Evolutionary conservation across 2,888 invertebrate genomes (phyloP), one percentile per base, ranked within the genome.

Genomic region (Lasioglossum calceatum): DNA sequence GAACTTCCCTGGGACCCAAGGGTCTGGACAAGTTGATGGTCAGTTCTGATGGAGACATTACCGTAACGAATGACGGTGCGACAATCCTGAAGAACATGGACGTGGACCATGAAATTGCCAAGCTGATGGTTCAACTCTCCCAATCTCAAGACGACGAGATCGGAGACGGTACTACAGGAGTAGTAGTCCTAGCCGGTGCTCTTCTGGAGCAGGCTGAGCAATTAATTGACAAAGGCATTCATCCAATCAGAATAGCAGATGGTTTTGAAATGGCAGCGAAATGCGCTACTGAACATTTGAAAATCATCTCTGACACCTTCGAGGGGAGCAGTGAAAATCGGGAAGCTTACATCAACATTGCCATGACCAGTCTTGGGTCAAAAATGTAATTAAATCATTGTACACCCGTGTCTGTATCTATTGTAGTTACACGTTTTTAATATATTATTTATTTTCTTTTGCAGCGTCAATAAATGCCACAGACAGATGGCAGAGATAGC

Each of bases 71-170:
- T 94, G 99, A 99, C 96, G 99, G 99, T 42, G 99, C 99, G n/a
- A 99, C 99, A 1, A 99, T 99, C 93, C 96, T 99, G 91, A 98
- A 99, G 95, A 97, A 98, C 96, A 99, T 99, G 99, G 99, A 99
- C 95, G 99, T 99, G 10, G 99, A 99, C 47, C 99, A 99, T 95
- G 98, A 99, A 96, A 98, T 99, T 92, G 99, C 99, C 61, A 99
- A 99, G 95, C 96, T 99, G 77, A 97, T 99, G 97, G 99, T 99
- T 42, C 99, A 99, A 95, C 95, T 99, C 84, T 99, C 99, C 44
- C 99, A 99, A 95, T 99, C 99, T 82, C 99, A 99, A 95, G 99
- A 99, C 95, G 99, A 99, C 96, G 99, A 99, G 96, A 99, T 99
- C 93, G 99, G 99, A 64, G 99, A 99, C 96, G 99, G 99, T 75